Percentiles rank a stretch among this genome's conserved stretches.
These are phyloP conservation scores for Liopterus haemorrhoidalis DNA, from an alignment of 2,888 invertebrate genomes.

Conservation along the genomic window DNA sequence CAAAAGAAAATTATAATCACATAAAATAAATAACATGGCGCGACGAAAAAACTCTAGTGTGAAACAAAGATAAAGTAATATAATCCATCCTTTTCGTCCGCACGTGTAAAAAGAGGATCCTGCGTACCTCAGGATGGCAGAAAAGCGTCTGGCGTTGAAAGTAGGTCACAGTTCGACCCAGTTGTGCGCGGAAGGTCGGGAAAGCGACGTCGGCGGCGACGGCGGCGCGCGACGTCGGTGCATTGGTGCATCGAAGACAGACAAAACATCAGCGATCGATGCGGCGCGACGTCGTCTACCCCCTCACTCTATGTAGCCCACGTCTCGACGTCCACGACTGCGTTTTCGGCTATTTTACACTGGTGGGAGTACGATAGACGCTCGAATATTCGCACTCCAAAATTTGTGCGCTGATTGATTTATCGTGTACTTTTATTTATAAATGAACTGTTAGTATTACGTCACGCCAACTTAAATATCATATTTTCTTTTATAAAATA, in stretches of 20 bases:
- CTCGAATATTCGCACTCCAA: background rate
- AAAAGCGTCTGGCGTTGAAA: constrained; percentile 37
- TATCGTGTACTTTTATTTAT: too few species aligned
- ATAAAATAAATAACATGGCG: too few species aligned
- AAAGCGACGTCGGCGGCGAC: constrained; percentile 30
- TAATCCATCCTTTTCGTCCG: too few species aligned
- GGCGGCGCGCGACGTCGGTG: constrained; percentile 28
- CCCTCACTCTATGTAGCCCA: constrained; percentile 4
- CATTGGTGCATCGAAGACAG: constrained; percentile 36
- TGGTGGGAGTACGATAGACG: background rate
- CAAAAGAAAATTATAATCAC: too few species aligned
- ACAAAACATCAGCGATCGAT: constrained; percentile 36
- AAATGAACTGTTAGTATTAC: too few species aligned
- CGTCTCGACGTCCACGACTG: constrained; percentile 29
- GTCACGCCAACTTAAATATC: too few species aligned
- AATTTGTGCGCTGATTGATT: too few species aligned
- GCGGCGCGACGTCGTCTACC: constrained; percentile 13
- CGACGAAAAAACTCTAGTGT: too few species aligned
- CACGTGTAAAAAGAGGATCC: too few species aligned
- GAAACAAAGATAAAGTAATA: too few species aligned
- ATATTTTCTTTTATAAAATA: too few species aligned
- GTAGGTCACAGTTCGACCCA: constrained; percentile 36
- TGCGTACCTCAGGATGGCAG: constrained; percentile 36
- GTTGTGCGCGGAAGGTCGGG: constrained; percentile 28
- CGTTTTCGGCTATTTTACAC: constrained; percentile 32